Evolutionary conservation across 64 coral and sea anemone genomes (phyloP).

Genomic region (Anthopleura sola): DNA sequence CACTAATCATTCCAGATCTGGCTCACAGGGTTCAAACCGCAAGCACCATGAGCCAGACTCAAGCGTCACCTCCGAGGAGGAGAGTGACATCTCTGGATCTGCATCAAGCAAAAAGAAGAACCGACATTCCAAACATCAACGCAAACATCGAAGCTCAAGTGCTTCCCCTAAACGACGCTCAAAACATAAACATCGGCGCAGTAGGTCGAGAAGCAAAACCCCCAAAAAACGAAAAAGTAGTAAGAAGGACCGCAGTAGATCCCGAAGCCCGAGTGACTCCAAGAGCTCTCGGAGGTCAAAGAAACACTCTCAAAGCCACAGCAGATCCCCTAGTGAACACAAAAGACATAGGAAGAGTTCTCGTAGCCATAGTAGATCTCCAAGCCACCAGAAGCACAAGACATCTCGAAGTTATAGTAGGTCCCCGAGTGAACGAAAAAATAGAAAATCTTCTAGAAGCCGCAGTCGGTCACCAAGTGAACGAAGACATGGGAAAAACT

Average conservation of each 20-base stretch:
- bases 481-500: conserved; percentile 1
- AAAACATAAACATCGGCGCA: conserved; percentile 27
- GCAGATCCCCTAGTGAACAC: conserved; percentile 21
- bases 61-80: conserved; percentile 17
- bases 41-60: not conserved
- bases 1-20: not conserved
- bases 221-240: conserved; percentile 28
- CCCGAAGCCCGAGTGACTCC: conserved; percentile 35
- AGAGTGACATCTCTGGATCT: conserved; percentile 57
- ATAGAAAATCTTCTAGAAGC: not conserved
- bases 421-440: not conserved
- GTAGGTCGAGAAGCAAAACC: conserved; percentile 40
- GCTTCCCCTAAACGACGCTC: conserved; percentile 42
- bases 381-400: not conserved
- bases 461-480: conserved; percentile 31
- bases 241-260: conserved; percentile 31
- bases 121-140: conserved; percentile 42
- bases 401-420: conserved; percentile 11
- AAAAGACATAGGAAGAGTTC: not conserved
- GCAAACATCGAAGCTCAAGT: conserved; percentile 37
- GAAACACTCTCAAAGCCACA: conserved; percentile 18
- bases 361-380: not conserved
- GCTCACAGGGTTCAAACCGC: not conserved
- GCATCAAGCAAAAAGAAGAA: conserved; percentile 57
- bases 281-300: conserved; percentile 31